Conservation (phyloP, 2,797 vertebrate species). For the Euthynnus affinis region DNA sequence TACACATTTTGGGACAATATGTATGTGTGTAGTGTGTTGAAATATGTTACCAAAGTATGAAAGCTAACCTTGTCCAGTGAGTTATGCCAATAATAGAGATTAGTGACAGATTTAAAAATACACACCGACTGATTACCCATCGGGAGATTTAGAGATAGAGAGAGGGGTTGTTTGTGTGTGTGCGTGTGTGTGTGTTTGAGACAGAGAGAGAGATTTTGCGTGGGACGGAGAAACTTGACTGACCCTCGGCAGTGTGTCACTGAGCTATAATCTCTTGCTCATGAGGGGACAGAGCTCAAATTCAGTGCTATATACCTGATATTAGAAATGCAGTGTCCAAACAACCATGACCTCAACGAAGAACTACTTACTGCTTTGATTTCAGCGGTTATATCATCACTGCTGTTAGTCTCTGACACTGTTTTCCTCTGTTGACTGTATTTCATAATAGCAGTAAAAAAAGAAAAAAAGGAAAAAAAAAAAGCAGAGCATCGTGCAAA, state of each 20-base stretch:
- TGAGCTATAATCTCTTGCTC: slow-evolving; percentile 59
- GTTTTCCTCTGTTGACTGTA: slow-evolving; percentile 50
- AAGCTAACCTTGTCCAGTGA: slow-evolving; percentile 63
- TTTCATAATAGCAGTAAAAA: slow-evolving; percentile 64
- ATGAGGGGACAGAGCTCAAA: slow-evolving; percentile 45
- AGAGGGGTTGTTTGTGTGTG: slow-evolving; percentile 24
- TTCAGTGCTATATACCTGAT: slow-evolving; percentile 43
- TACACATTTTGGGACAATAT: slow-evolving; percentile 20
- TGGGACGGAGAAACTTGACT: slow-evolving; percentile 50
- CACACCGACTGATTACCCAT: slow-evolving; percentile 72
- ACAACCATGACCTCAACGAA: slow-evolving; percentile 56
- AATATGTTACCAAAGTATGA: slow-evolving; percentile 36
- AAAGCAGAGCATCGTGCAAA: slow-evolving; percentile 50
- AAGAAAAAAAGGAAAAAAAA: slow-evolving; percentile 38
- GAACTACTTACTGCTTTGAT: slow-evolving; percentile 58
- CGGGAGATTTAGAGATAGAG: slow-evolving; percentile 70
- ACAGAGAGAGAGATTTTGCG: slow-evolving; percentile 32
- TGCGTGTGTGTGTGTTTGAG: background rate
- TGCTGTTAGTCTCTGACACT: slow-evolving; percentile 52
- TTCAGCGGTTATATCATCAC: slow-evolving; percentile 64
- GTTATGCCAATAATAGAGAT: slow-evolving; percentile 77
- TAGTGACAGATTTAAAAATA: slow-evolving; percentile 77
- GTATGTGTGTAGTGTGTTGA: slow-evolving; percentile 8
- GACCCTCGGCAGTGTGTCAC: slow-evolving; percentile 55
- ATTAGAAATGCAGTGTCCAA: slow-evolving; percentile 50